phyloP scores from a whole-genome alignment of 2,113 vertebrate species.

The Lampris megalopsis region DNA sequence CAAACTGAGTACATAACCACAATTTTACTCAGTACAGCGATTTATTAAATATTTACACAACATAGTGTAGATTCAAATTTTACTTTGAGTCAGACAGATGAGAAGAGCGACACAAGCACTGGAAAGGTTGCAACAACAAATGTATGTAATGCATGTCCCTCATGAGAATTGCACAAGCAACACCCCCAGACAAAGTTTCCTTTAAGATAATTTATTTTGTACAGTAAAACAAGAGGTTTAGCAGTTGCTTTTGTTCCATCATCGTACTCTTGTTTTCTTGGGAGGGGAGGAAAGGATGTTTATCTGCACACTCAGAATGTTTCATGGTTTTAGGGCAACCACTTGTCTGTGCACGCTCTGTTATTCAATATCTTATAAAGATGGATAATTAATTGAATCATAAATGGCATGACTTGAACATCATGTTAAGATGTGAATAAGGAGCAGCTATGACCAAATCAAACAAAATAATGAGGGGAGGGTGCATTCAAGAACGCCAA shows the following conservation, averaged over 20 bases:
- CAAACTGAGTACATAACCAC: neutral
- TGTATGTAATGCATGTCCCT: neutral
- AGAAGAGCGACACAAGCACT: conserved; percentile 15
- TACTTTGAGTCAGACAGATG: conserved; percentile 19
- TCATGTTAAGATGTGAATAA: conserved; percentile 5
- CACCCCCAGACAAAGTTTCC: conserved; percentile 13
- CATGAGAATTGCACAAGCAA: conserved; percentile 1
- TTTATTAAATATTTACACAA: conserved; percentile 71
- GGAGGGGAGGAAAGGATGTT: conserved; percentile 15
- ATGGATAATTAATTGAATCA: conserved; percentile 20
- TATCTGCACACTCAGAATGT: conserved; percentile 34
- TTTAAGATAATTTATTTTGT: conserved; percentile 79
- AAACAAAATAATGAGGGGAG: conserved; percentile 15
- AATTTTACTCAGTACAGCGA: conserved; percentile 39
- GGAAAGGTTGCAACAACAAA: neutral
- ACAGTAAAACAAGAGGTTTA: conserved; percentile 70
- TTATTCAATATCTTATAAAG: conserved; percentile 59
- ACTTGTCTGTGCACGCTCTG: conserved; percentile 15
- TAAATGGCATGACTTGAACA: conserved; percentile 10
- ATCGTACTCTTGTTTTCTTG: neutral
- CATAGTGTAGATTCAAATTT: conserved; percentile 31
- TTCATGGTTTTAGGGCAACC: neutral
- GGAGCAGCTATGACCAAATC: conserved; percentile 5
- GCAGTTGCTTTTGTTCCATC: conserved; percentile 38
- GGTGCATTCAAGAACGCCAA: conserved; percentile 52